Evolutionary conservation across 1,140 invertebrate genomes (phyloP), one percentile per base, ranked within the genome.

Genomic region (Diachasma alloeum): DNA sequence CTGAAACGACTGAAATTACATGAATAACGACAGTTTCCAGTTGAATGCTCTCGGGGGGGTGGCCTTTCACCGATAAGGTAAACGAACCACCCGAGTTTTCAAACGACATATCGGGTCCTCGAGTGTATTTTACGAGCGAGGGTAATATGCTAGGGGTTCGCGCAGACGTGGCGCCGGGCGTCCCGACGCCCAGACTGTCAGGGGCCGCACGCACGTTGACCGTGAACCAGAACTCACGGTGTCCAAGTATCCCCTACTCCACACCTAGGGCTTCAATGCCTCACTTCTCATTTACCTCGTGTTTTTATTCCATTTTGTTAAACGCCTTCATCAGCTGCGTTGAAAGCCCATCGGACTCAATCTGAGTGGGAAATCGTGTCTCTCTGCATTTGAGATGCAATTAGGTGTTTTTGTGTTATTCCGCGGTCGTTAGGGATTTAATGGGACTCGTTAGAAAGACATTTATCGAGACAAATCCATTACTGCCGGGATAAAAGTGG

Each of bases 171-270:
- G 83, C 84, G 82, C 81, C 83, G 80, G 76, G 84, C 82, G 81
- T 85, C 82, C 79, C 83, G 84, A 85, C 84, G 84, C 82, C 84
- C 78, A 86, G 85, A 84, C 85, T 83, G 59, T 78, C 77, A 81
- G 83, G 85, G 83, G 81, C 85, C 84, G 81, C 85, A 84, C 84
- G 83, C 84, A 85, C 82, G 79, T 83, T 87, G 84, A 86, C 84
- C 85, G 84, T 87, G 84, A 83, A 86, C 81, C 72, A 78, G 78
- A 79, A 79, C 72, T 63, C 26, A 17, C 26, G 63, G 36, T 42
- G 56, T 53, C 37, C 10, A 53, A 37, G 24, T 11, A 17, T 72
- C 48, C 48, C 71, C 15, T 31, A 63, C 59, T 19, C 59, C 10
- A 48, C 17, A 8, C 46, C 9, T 56, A 44, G 17, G 19, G 26